These are phyloP conservation scores for Parauchenoglanis ngamensis DNA, from an alignment of 2,797 vertebrate genomes.

Conservation along the genomic window DNA sequence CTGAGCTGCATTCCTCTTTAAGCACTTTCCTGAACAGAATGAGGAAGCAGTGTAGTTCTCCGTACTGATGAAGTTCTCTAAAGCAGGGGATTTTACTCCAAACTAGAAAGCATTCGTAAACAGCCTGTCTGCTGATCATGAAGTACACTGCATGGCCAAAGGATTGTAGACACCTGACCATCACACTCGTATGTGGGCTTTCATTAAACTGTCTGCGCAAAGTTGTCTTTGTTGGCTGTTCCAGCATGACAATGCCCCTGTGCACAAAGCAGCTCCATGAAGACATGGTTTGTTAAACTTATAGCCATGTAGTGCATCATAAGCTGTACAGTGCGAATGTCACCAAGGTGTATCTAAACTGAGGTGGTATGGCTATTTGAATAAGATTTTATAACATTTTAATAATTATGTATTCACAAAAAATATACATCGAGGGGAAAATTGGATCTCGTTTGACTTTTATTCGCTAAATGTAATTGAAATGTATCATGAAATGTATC, in stretches of 20 bases:
- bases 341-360: neutral
- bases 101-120: neutral
- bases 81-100: neutral
- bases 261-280: neutral
- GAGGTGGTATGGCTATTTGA: neutral
- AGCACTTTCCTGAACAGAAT: neutral
- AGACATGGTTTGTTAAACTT: neutral
- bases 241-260: neutral
- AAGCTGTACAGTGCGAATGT: neutral
- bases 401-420: neutral
- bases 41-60: neutral
- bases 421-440: neutral
- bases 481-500: neutral
- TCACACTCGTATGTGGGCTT: neutral
- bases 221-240: neutral
- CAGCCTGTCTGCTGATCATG: neutral
- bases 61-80: neutral
- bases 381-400: neutral
- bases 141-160: neutral
- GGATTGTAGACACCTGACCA: neutral
- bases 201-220: neutral
- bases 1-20: neutral
- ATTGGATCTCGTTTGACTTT: neutral
- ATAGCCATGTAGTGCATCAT: neutral
- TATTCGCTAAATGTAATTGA: neutral